Percentiles rank a stretch among this genome's conserved stretches.
These are phyloP conservation scores for Oscheius sp. DNA, from an alignment of 1,140 invertebrate species.

Conservation along the genomic window DNA sequence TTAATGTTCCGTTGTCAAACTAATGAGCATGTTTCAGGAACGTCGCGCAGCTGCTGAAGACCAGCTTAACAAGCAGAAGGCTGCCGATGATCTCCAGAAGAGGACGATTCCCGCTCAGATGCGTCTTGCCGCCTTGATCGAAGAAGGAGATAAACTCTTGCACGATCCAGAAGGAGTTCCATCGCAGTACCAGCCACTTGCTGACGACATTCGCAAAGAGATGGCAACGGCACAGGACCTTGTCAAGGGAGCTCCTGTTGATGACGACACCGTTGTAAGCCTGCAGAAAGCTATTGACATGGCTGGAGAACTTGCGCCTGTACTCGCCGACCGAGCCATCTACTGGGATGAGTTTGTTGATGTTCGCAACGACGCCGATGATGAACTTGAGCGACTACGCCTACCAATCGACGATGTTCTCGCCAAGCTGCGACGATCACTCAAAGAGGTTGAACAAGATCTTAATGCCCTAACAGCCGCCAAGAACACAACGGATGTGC, in stretches of 20 bases:
- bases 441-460: conserved; percentile 39
- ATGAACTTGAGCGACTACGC: conserved; percentile 27
- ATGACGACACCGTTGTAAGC: conserved; percentile 18
- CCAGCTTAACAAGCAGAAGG: not conserved
- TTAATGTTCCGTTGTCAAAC: conserved; percentile 18
- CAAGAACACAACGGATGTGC: not conserved
- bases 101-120: conserved; percentile 22
- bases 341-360: conserved; percentile 45
- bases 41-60: not conserved
- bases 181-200: conserved; percentile 31
- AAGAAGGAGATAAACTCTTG: conserved; percentile 41
- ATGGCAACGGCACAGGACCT: conserved; percentile 19
- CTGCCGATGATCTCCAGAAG: conserved; percentile 17
- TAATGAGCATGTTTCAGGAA: conserved; percentile 11
- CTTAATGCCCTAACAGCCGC: conserved; percentile 34
- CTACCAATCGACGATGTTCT: conserved; percentile 30
- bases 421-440: conserved; percentile 31
- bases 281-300: conserved; percentile 17
- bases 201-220: conserved; percentile 13
- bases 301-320: conserved; percentile 33
- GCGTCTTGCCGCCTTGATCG: conserved; percentile 38
- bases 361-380: conserved; percentile 21
- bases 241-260: conserved; percentile 11
- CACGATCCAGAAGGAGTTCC: conserved; percentile 46
- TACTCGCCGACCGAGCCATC: conserved; percentile 25